Conservation (phyloP, 2,888 invertebrate species). For the Cephus nigrinus region DNA sequence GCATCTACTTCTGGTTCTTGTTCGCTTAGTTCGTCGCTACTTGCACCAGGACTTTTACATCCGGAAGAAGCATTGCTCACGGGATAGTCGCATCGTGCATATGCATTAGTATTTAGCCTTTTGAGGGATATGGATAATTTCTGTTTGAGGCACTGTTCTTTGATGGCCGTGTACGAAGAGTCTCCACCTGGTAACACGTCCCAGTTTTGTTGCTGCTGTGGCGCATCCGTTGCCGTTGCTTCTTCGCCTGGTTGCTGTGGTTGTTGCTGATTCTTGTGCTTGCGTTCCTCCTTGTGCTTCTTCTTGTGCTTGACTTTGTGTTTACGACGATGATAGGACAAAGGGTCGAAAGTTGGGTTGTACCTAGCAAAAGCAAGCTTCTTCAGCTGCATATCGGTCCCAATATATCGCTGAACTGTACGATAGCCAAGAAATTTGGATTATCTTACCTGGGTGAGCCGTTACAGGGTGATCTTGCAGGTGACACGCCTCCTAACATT, state of each 20-base stretch:
- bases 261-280: conserved; percentile 51
- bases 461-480: conserved; percentile 66
- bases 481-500: conserved; percentile 71
- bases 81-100: conserved; percentile 68
- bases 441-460: conserved; percentile 56
- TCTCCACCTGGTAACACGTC: conserved; percentile 65
- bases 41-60: conserved; percentile 67
- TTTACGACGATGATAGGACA: conserved; percentile 68
- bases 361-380: conserved; percentile 41
- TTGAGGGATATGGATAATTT: conserved; percentile 82
- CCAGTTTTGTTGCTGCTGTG: conserved; percentile 71
- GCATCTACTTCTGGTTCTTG: conserved; percentile 58
- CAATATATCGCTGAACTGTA: not conserved
- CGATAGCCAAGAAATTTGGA: not conserved
- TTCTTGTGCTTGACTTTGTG: conserved; percentile 84
- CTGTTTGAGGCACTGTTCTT: conserved; percentile 78
- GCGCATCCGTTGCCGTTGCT: conserved; percentile 76
- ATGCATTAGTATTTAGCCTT: conserved; percentile 77
- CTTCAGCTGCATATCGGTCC: not conserved
- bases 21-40: conserved; percentile 65
- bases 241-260: conserved; percentile 11
- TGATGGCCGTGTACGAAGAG: conserved; percentile 70
- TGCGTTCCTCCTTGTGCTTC: conserved; percentile 75
- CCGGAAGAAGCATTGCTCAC: conserved; percentile 66
- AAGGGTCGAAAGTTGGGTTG: conserved; percentile 55